Conservation (phyloP, 1,140 invertebrate species). For the Aethina tumida region DNA sequence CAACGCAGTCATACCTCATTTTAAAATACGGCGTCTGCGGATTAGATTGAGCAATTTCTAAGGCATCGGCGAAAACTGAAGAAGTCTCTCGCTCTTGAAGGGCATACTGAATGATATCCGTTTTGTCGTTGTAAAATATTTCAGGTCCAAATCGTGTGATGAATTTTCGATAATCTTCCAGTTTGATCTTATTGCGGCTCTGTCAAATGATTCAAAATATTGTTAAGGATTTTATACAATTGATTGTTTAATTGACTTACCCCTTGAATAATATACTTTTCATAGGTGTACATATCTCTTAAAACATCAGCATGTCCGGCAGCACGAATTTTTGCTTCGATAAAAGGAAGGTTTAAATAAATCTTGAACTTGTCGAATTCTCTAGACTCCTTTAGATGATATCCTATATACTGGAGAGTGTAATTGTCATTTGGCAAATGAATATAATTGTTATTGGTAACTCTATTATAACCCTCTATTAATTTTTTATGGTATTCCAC, state of each 20-base stretch:
- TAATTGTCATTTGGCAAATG: constrained; percentile 34
- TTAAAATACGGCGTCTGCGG: constrained; percentile 14
- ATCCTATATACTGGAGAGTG: constrained; percentile 35
- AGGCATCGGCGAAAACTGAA: constrained; percentile 17
- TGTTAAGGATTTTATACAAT: neutral
- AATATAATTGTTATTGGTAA: constrained; percentile 26
- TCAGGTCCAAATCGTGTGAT: constrained; percentile 16
- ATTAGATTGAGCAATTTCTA: constrained; percentile 12
- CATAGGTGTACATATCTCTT: constrained; percentile 33
- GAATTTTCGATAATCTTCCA: constrained; percentile 21
- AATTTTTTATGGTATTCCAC: constrained; percentile 29
- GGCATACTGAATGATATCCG: constrained; percentile 24
- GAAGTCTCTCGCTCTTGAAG: constrained; percentile 15
- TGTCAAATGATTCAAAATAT: constrained; percentile 6
- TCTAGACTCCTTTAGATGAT: constrained; percentile 34
- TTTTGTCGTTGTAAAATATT: constrained; percentile 17
- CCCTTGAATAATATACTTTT: constrained; percentile 25
- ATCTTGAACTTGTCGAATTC: constrained; percentile 28
- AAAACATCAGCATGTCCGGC: constrained; percentile 34
- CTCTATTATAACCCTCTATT: constrained; percentile 24
- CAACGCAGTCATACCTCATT: constrained; percentile 14
- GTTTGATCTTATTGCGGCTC: constrained; percentile 8
- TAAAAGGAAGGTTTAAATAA: constrained; percentile 34
- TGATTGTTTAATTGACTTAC: constrained; percentile 6
- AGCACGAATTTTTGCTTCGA: constrained; percentile 33